Conservation (phyloP, 2,888 invertebrate genomes). For the Apoda limacodes region DNA sequence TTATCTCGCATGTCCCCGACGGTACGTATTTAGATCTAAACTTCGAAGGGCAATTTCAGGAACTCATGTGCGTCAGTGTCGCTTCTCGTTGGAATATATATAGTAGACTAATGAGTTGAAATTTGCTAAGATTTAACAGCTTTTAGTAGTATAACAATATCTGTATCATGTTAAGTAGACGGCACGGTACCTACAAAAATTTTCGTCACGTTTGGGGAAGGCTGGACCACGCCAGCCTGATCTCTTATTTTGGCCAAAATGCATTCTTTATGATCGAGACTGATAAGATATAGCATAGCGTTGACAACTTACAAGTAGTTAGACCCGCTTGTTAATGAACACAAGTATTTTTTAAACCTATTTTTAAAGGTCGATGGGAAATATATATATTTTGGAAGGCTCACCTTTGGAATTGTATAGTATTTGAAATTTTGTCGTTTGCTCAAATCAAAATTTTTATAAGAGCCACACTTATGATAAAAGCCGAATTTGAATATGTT, state of each 20-base stretch:
- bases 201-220: conserved; percentile 29
- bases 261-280: conserved; percentile 65
- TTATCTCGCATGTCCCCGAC: too few relatives aligned
- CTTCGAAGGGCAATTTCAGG: too few relatives aligned
- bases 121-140: too few relatives aligned
- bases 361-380: conserved; percentile 51
- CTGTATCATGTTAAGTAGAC: conserved; percentile 45
- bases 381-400: conserved; percentile 61
- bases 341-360: conserved; percentile 59
- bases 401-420: conserved; percentile 59
- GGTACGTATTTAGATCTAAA: too few relatives aligned
- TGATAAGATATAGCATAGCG: conserved; percentile 63
- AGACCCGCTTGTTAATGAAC: conserved; percentile 65
- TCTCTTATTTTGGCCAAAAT: conserved; percentile 65
- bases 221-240: conserved; percentile 47
- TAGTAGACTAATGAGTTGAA: too few relatives aligned
- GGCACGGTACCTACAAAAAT: conserved; percentile 34
- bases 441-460: conserved; percentile 61
- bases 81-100: too few relatives aligned
- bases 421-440: conserved; percentile 55
- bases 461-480: conserved; percentile 53
- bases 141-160: too few relatives aligned
- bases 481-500: conserved; percentile 51
- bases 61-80: too few relatives aligned
- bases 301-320: conserved; percentile 59